phyloP scores from a whole-genome alignment of 2,888 invertebrate species.

The Pseudococcus jackbeardsleyi region DNA sequence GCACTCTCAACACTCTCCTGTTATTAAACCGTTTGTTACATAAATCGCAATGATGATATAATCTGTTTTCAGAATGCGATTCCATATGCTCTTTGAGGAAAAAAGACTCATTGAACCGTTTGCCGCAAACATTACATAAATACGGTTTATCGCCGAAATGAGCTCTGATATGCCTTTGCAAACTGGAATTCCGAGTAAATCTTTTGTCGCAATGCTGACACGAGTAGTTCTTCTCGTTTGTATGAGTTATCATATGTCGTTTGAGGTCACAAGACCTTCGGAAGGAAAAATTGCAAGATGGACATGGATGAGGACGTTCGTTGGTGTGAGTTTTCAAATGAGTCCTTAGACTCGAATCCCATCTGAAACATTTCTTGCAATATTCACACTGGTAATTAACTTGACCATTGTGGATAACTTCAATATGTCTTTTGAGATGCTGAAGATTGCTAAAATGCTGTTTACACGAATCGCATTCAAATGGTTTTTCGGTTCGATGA shows the following conservation, averaged over 20 bases:
- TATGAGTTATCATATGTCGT: neutral
- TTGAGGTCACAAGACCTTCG: neutral
- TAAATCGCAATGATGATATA: neutral
- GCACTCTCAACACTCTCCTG: neutral
- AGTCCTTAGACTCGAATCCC: neutral
- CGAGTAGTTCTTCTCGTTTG: neutral
- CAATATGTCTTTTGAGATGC: neutral
- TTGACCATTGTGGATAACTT: slow-evolving; percentile 11
- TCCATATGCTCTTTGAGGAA: neutral
- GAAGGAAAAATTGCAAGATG: neutral
- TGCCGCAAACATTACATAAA: neutral
- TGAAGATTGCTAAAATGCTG: neutral
- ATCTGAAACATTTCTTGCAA: neutral
- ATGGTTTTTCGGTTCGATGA: neutral
- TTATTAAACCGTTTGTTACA: slow-evolving; percentile 8
- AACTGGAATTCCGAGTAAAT: neutral
- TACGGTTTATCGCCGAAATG: slow-evolving; percentile 11
- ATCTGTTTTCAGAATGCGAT: neutral
- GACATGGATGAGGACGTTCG: neutral
- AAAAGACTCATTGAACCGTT: neutral
- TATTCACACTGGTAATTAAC: neutral
- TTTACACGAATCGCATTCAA: neutral
- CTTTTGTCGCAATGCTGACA: neutral
- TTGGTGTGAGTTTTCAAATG: slow-evolving; percentile 27
- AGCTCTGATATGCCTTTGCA: neutral